Evolutionary conservation across 2,113 vertebrate species (phyloP).

Genomic region (Erythrocercus mccallii): DNA sequence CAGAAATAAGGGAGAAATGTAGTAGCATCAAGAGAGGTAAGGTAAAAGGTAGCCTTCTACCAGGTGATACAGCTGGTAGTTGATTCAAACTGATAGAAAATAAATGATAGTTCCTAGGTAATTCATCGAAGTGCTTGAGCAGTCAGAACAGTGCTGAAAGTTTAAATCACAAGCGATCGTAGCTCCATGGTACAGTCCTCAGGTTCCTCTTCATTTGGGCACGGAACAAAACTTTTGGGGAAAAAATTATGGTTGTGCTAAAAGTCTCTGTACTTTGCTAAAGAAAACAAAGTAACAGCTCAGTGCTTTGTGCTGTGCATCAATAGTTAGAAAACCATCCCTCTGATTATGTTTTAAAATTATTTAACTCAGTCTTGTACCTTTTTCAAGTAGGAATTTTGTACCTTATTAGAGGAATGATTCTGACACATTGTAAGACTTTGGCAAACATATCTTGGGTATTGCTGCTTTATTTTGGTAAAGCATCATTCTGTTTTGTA

Average conservation of each 20-base stretch:
- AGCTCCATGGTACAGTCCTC: not conserved
- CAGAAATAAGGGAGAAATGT: not conserved
- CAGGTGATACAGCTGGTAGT: not conserved
- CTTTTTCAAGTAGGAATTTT: not conserved
- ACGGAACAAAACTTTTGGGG: fast-evolving
- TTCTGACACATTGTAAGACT: not conserved
- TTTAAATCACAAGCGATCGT: not conserved
- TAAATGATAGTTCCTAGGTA: not conserved
- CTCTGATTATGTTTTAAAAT: not conserved
- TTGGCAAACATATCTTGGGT: not conserved
- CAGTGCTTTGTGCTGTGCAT: not conserved
- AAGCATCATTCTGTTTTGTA: not conserved
- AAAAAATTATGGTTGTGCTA: not conserved
- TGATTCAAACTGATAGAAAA: not conserved
- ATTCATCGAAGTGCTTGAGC: not conserved
- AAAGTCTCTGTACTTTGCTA: not conserved
- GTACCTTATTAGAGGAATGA: not conserved
- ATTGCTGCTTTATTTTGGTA: not conserved
- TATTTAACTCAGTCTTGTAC: not conserved
- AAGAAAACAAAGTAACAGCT: not conserved
- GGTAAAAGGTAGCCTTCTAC: not conserved
- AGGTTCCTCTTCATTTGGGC: not conserved
- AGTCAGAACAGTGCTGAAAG: not conserved
- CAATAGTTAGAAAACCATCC: not conserved
- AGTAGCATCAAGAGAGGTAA: not conserved